Conservation (phyloP, 1,140 invertebrate genomes). For the Drosophila subpulchrella region DNA sequence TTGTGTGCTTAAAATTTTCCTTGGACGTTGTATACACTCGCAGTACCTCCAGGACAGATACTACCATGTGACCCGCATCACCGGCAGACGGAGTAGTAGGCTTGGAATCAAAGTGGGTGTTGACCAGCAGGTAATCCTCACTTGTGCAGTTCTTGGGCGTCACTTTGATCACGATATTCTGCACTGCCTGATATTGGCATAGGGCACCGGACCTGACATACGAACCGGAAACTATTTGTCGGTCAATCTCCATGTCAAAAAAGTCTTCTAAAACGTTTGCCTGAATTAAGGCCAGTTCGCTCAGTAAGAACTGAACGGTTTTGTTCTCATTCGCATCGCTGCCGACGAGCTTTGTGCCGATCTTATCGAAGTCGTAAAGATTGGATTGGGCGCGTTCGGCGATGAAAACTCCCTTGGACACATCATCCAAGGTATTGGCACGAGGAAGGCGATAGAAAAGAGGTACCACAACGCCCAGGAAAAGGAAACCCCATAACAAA, state of each 20-base stretch:
- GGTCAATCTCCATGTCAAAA: slow-evolving; percentile 62
- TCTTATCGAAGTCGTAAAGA: slow-evolving; percentile 87
- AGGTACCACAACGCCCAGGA: slow-evolving; percentile 64
- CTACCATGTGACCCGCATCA: slow-evolving; percentile 94
- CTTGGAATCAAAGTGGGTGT: slow-evolving; percentile 97
- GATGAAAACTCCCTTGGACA: slow-evolving; percentile 49
- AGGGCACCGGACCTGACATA: slow-evolving; percentile 90
- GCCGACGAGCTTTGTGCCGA: slow-evolving; percentile 88
- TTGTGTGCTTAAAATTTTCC: slow-evolving; percentile 45
- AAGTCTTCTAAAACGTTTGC: slow-evolving; percentile 32
- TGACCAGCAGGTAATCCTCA: slow-evolving; percentile 89
- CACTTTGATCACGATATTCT: slow-evolving; percentile 92
- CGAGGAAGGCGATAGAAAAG: slow-evolving; percentile 58
- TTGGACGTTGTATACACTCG: slow-evolving; percentile 51
- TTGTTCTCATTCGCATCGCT: slow-evolving; percentile 88
- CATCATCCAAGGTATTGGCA: slow-evolving; percentile 45
- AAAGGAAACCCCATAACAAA: slow-evolving; percentile 57
- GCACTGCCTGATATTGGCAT: slow-evolving; percentile 88
- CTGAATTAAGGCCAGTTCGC: slow-evolving; percentile 57
- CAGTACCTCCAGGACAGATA: slow-evolving; percentile 94
- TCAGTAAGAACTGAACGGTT: slow-evolving; percentile 86
- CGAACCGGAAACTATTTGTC: slow-evolving; percentile 87
- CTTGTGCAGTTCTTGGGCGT: slow-evolving; percentile 84
- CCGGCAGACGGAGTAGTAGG: slow-evolving; percentile 89
- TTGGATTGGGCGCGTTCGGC: slow-evolving; percentile 75